Base-by-base conservation (phyloP, 2,888 invertebrate genomes). In the Leptinotarsa rubiginosa region DNA sequence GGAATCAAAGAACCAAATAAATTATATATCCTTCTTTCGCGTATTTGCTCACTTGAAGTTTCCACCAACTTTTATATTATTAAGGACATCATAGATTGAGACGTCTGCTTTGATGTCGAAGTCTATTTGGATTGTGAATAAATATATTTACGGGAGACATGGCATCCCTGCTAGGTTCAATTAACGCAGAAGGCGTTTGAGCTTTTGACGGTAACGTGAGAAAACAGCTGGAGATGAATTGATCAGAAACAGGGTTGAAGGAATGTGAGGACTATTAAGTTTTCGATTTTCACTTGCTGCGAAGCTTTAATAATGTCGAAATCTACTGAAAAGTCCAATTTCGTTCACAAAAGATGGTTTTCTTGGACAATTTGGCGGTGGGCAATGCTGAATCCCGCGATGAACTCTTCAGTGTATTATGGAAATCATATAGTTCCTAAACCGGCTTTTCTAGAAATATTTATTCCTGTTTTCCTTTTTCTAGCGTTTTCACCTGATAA, bases 51-150 rank as follows among this genome's bases (percentile, higher is more conserved):
- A 1, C 31, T 62, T 16, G 16, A n/a, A 41, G n/a, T 62, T 62
- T 62, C n/a, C n/a, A 62, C 5, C 41, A 62, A 62, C 5, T 62
- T 62, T 62, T 41, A 41, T 41, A n/a, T 62, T 62, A 62, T 62
- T n/a, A 62, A 31, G 31, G n/a, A 62, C 31, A n/a, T 62, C 13
- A 41, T 62, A 41, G 62, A 62, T 62, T 62, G 18, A 62, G 62
- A 62, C 62, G 41, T 62, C 18, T 5, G 1, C 62, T 62, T 62
- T 62, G 62, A 41, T n/a, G 25, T 62, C 41, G 31, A 62, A 41
- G n/a, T 62, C 41, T 62, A 41, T 62, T 62, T 41, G n/a, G 62
- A 62, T 41, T 41, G 31, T 25, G n/a, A 62, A 62, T 62, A 62
- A 22, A 56, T 20, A 2, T 56, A 15, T 25, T 41, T 62, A 41